Evolutionary conservation across 1,140 invertebrate species (phyloP), one percentile per base, ranked within the genome.

Genomic region (Mesaphorura yosii): DNA sequence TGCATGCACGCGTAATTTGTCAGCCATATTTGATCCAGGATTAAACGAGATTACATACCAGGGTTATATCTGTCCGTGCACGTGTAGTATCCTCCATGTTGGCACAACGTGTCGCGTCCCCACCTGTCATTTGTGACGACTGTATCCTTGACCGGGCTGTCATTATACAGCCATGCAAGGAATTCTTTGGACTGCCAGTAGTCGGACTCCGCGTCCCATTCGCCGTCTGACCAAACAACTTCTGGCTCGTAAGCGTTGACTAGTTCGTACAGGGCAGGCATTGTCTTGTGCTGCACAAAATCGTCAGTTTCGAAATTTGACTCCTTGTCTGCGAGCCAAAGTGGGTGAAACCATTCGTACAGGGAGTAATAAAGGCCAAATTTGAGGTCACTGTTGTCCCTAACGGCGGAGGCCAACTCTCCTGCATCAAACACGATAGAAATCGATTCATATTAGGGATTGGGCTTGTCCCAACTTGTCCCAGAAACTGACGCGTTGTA

Each of bases 91-190:
- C 84, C 90, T 22, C 92, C 92, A 72, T 96, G 91, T 61, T 83
- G 73, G 57, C 91, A 94, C 1, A 77, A 69, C 1, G 79, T 83
- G 37, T 77, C 78, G 27, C 64, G 69, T 3, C 92, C 90, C 87
- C 87, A 91, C 64, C 88, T 74, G 66, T 88, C 86, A 70, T 94
- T 93, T 0, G 82, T 82, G 1, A 94, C 87, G 7, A 97, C 77
- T 4, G 78, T 84, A 46, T 93, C 80, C 65, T 82, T 84, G 0
- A 96, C 86, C 1, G 92, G 90, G 68, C 89, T 95, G 5, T 91
- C 81, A 68, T 95, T 97, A 64, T 93, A 98, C 0, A 97, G 72
- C 89, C 91, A 97, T 7, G 91, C 83, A 2, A 97, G 71, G 62
- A 88, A 81, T 57, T 83, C 79, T 57, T 77, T 80, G 0, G 84